Evolutionary conservation across 1,140 invertebrate genomes (phyloP), one percentile per base, ranked within the genome.

Genomic region (Elysia chlorotica): DNA sequence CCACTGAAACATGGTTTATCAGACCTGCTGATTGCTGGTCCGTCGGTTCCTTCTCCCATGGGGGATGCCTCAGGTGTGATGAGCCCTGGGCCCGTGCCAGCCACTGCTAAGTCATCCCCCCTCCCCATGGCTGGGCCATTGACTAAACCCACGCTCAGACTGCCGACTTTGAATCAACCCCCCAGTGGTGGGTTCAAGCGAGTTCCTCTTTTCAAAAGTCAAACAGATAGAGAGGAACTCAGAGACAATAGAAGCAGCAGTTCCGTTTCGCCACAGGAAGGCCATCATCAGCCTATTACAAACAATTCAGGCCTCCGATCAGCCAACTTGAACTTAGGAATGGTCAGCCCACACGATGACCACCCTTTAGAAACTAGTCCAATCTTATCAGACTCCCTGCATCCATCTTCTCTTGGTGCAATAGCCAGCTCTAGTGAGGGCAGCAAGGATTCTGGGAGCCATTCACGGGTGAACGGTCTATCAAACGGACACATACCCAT

Each of bases 401-500:
- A 69, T 56, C 59, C 41, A 53, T 23, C 6, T 28, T 33, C 67
- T 37, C 33, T 35, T 6, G 41, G 54, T 69, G 67, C 69, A 71
- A 62, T 62, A 41, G 38, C 59, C 54, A 70, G 37, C 30, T 71
- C 69, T 48, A 71, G 69, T 63, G 69, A 71, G 31, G 69, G 37
- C 33, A 71, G 69, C 59, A 71, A 71, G 28, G 69, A 71, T 30
- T 62, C 57, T 53, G 38, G 30, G 23, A 71, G 69, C 38, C 23
- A 38, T 33, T 63, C 69, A 62, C 59, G 36, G n/a, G 19, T 62
- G 14, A 71, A 71, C 53, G 69, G 69, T 30, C 36, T 62, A 38
- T 62, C 57, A 38, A 71, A 71, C 35, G 69, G 69, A 41, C 69
- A 71, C 59, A 63, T 63, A 62, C 31, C 33, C n/a, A n/a, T n/a